Percentiles rank a stretch among this genome's conserved stretches.
These are phyloP conservation scores for Heliothis peltigera DNA, from an alignment of 2,888 invertebrate genomes.

Conservation along the genomic window DNA sequence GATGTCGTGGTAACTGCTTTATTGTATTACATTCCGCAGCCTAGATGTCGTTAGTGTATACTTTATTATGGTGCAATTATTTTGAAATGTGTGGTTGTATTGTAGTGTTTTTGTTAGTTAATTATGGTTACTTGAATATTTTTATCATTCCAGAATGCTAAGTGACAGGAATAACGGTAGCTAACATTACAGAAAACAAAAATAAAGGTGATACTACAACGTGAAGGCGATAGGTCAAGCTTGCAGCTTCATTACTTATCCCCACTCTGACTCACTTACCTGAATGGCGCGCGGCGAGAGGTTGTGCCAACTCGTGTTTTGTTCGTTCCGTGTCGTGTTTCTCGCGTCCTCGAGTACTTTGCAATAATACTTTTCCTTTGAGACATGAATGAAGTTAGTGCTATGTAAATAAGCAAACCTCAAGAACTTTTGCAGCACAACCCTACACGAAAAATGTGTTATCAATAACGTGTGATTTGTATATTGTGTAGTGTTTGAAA, in stretches of 20 bases:
- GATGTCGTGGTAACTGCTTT: slow-evolving; percentile 25
- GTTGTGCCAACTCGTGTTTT: slow-evolving; percentile 76
- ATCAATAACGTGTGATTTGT: slow-evolving; percentile 65
- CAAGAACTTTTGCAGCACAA: slow-evolving; percentile 52
- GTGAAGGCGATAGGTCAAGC: slow-evolving; percentile 77
- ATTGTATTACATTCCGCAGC: slow-evolving; percentile 21
- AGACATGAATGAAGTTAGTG: slow-evolving; percentile 76
- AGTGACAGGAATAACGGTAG: background rate
- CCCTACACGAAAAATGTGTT: slow-evolving; percentile 70
- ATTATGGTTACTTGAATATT: background rate
- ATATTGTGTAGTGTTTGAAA: slow-evolving; percentile 61
- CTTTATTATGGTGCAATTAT: background rate
- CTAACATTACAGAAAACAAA: slow-evolving; percentile 42
- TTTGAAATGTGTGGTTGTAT: background rate
- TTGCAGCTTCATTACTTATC: slow-evolving; percentile 81
- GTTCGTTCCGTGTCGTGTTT: slow-evolving; percentile 79
- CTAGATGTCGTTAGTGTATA: slow-evolving; percentile 38
- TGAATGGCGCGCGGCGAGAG: slow-evolving; percentile 84
- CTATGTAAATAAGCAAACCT: slow-evolving; percentile 61
- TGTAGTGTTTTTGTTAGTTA: background rate
- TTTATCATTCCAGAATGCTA: background rate
- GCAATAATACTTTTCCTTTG: slow-evolving; percentile 72
- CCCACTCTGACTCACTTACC: slow-evolving; percentile 78
- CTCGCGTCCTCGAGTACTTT: slow-evolving; percentile 79
- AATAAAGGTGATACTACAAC: slow-evolving; percentile 45